phyloP scores from a whole-genome alignment of 2,113 vertebrate genomes.

The Sisor rabdophorus region DNA sequence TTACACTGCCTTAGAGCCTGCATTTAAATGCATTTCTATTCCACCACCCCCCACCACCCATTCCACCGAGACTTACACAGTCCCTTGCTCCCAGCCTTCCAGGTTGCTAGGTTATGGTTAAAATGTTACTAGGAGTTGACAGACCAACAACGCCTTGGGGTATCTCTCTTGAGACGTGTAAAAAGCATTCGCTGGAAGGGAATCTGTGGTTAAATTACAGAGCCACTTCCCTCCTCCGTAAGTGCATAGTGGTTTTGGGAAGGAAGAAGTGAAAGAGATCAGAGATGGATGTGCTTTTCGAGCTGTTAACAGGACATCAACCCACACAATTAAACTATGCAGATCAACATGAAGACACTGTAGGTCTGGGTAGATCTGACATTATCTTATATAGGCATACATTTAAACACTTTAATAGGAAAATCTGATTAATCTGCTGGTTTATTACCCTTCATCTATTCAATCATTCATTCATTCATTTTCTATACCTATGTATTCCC shows the following conservation, averaged over 20 bases:
- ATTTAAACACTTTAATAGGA: not conserved
- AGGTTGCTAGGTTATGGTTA: conserved; percentile 29
- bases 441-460: no score
- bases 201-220: not conserved
- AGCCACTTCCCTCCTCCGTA: not conserved
- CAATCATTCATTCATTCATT: no score
- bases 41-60: no score
- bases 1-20: not conserved
- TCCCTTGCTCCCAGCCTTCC: not conserved
- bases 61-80: not conserved
- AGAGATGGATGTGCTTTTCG: not conserved
- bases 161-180: conserved; percentile 7
- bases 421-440: no score
- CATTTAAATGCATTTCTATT: not conserved
- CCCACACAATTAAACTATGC: not conserved
- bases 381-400: not conserved
- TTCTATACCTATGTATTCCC: no score
- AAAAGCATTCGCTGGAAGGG: not conserved
- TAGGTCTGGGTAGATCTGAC: not conserved
- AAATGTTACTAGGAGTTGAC: conserved; percentile 32
- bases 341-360: not conserved
- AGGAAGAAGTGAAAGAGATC: not conserved
- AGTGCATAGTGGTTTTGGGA: not conserved
- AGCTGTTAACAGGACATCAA: not conserved
- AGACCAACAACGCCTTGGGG: conserved; percentile 2